These are phyloP conservation scores for Nesidiocoris tenuis DNA, from an alignment of 2,888 invertebrate species.

Conservation along the genomic window DNA sequence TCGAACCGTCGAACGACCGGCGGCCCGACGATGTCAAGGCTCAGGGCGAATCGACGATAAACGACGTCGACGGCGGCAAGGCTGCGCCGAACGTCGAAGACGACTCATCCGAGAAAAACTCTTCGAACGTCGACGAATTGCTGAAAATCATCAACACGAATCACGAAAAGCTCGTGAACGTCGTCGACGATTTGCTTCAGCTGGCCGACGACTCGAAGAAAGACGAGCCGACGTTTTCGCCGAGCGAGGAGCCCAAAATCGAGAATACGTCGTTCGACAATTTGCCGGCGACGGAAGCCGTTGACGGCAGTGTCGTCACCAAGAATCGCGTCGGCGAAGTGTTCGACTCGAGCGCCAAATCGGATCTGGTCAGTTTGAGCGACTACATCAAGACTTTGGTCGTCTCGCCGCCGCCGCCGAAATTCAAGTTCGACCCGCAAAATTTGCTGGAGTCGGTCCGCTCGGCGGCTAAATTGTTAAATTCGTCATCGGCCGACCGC, in stretches of 20 bases:
- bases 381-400: constrained; percentile 41
- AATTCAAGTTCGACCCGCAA: constrained; percentile 65
- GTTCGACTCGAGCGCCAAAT: not conserved
- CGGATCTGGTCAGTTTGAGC: constrained; percentile 32
- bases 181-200: constrained; percentile 3
- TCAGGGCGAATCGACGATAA: not conserved
- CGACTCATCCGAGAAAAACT: not conserved
- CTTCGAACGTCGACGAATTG: constrained; percentile 3
- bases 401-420: constrained; percentile 35
- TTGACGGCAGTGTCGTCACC: constrained; percentile 5
- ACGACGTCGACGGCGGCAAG: not conserved
- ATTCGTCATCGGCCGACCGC: constrained; percentile 62
- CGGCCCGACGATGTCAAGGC: not conserved
- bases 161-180: constrained; percentile 12
- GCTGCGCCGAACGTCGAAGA: not conserved
- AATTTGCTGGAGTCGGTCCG: constrained; percentile 69
- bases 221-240: constrained; percentile 29
- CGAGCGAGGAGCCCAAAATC: constrained; percentile 24
- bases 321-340: constrained; percentile 31
- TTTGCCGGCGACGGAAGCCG: not conserved
- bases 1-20: not conserved
- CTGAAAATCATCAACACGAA: constrained; percentile 20
- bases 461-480: constrained; percentile 61
- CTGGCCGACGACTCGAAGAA: not conserved
- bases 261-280: constrained; percentile 36